Evolutionary conservation across 2,113 vertebrate species (phyloP), one percentile per base, ranked within the genome.

Genomic region (Tapirus terrestris): DNA sequence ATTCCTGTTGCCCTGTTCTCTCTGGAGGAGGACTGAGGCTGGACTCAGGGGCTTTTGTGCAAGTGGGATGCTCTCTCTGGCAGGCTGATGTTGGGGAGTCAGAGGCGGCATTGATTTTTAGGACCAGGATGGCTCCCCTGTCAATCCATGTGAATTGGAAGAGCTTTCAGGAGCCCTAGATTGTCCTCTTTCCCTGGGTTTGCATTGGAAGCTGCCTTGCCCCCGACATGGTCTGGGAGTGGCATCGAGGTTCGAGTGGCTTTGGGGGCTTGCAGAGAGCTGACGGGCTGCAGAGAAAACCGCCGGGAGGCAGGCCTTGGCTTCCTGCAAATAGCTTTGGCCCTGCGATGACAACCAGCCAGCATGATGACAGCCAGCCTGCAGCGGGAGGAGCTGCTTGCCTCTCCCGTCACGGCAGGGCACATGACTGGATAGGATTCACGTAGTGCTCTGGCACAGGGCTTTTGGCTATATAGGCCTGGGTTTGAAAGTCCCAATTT

Each of bases 41-140:
- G 58, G n/a, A 3, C 61, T 61, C 10, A 0, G 11, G 14, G 25
- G 36, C 39, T 36, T 20, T 13, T 4, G 0, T 48, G 8, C 2
- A 7, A 58, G 18, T 27, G 8, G 29, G 23, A 0, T 6, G 7
- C 12, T 27, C 65, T 51, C 65, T 60, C 11, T 10, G 43, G 48
- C 84, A 85, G 93, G 77, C 63, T 6, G 12, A 3, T 0, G 0
- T 33, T 39, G 10, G 23, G 53, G 31, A 11, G 72, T 70, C 53
- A 13, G 45, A 39, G 45, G 48, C 2, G 1, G 56, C 13, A 5
- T 16, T 25, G 80, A 25, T 33, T 39, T 45, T 9, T 18, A 33
- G 92, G 68, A 36, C 25, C 8, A 1, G 31, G 9, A 2, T 0
- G 0, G n/a, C 33, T 81, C 39, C 43, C 39, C 29, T 33, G 17